A percentile compares a stretch with the other conserved stretches of the same genome.
Evolutionary conservation across 2,888 invertebrate species (phyloP).

Genomic region (Embidobia sp.): DNA sequence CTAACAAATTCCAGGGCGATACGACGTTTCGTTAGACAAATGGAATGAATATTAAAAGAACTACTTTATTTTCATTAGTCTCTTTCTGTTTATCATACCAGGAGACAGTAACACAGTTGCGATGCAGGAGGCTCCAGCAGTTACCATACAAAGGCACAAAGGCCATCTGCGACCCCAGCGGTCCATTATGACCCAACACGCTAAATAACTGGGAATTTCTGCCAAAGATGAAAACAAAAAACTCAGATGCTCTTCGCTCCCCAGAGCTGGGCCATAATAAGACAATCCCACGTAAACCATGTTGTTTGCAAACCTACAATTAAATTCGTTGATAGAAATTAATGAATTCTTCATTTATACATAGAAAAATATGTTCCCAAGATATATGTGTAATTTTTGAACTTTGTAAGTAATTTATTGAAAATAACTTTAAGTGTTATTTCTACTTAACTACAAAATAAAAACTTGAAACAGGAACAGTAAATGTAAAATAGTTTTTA

Average conservation of each 20-base stretch:
- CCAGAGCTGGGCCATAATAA: constrained; percentile 94
- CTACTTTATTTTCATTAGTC: too few relatives aligned
- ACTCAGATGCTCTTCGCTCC: constrained; percentile 93
- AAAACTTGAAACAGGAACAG: too few relatives aligned
- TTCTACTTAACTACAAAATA: too few relatives aligned
- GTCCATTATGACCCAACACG: constrained; percentile 95
- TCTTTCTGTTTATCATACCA: constrained; percentile 85
- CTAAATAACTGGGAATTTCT: constrained; percentile 93
- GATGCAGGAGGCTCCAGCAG: constrained; percentile 90
- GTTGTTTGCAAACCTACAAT: constrained; percentile 91
- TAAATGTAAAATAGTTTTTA: too few relatives aligned
- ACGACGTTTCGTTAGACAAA: too few relatives aligned
- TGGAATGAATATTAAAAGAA: background rate
- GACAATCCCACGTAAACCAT: constrained; percentile 96
- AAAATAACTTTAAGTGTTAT: too few relatives aligned
- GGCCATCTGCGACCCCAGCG: constrained; percentile 94
- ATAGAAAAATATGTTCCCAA: too few relatives aligned
- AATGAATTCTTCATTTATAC: too few relatives aligned
- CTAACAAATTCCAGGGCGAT: too few relatives aligned
- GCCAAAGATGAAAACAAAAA: constrained; percentile 93
- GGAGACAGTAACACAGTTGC: constrained; percentile 91
- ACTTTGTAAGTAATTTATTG: too few relatives aligned
- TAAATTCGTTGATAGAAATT: too few relatives aligned
- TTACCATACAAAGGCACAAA: constrained; percentile 87
- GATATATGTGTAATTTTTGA: too few relatives aligned